Base-by-base conservation (phyloP, 2,113 vertebrate genomes). In the Strix aluco region DNA sequence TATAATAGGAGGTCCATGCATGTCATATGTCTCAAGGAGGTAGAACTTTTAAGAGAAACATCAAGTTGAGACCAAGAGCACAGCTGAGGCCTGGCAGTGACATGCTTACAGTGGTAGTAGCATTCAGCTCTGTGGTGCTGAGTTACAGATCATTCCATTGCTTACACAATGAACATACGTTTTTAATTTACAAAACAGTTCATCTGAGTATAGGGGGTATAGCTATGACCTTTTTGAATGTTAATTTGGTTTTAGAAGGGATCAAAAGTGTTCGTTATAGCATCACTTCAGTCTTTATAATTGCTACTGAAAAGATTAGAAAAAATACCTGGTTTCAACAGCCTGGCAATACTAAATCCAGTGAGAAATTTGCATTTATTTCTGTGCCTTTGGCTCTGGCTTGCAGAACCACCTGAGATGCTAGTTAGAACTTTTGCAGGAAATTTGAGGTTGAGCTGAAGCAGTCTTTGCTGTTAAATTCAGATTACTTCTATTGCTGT, bases 161-260 rank as follows among this genome's bases (percentile, higher is more conserved):
- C 7, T 74, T 42, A 29, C 0, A 4, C 0, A 0, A 20, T 22
- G 17, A 88, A 54, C 12, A 3, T 18, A 22, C 2, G 0, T 29
- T 85, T 84, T 75, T 55, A 55, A 65, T 87, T 74, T 74, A 42
- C 21, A 4, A 42, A 62, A 11, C 51, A 32, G 19, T 65, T 27
- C 13, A 29, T 34, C 42, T 85, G 19, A 74, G 61, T 52, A 11
- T 42, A 54, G n/a, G 7, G 7, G 7, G 1, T 36, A 49, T 40
- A 42, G 11, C 30, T 91, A 1, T n/a, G n/a, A 71, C 7, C 12
- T 67, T 91, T 59, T 34, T 32, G 8, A 81, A 77, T 47, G 29
- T 49, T 73, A 26, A 20, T 46, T 88, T 91, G 10, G 11, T 42
- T 79, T 94, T 86, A 88, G n/a, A 59, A 80, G 21, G 46, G 36